phyloP scores from a whole-genome alignment of 2,113 vertebrate genomes.

The Mastomys natalensis region DNA sequence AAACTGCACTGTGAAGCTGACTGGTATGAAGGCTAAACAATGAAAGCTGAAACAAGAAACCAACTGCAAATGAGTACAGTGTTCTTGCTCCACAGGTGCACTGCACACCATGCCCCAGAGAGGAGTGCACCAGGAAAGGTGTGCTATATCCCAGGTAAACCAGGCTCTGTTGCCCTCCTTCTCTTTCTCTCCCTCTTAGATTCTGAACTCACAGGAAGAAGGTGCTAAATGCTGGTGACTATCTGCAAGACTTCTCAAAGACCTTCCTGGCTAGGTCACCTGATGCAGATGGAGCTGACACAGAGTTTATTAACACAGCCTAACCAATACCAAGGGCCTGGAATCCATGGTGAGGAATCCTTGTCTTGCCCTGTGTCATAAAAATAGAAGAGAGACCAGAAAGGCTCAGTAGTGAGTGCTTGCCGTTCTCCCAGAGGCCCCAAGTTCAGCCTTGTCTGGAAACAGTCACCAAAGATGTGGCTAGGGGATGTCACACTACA shows the following conservation, averaged over 20 bases:
- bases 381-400: too few species aligned
- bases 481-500: too few species aligned
- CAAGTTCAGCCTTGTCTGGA: too few species aligned
- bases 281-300: neutral
- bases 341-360: too few species aligned
- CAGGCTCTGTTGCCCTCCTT: neutral
- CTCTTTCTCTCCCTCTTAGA: neutral
- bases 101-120: too few species aligned
- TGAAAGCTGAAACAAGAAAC: neutral
- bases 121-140: neutral
- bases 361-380: too few species aligned
- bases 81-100: neutral
- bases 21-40: neutral
- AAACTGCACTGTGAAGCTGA: neutral
- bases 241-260: neutral
- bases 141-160: neutral
- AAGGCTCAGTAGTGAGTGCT: too few species aligned
- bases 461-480: too few species aligned
- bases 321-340: too few species aligned
- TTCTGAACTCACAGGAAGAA: neutral
- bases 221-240: neutral
- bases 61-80: neutral
- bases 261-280: neutral
- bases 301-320: neutral
- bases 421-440: too few species aligned